Evolutionary conservation across 2,797 vertebrate genomes (phyloP).

Genomic region (Chloroceryle inda): DNA sequence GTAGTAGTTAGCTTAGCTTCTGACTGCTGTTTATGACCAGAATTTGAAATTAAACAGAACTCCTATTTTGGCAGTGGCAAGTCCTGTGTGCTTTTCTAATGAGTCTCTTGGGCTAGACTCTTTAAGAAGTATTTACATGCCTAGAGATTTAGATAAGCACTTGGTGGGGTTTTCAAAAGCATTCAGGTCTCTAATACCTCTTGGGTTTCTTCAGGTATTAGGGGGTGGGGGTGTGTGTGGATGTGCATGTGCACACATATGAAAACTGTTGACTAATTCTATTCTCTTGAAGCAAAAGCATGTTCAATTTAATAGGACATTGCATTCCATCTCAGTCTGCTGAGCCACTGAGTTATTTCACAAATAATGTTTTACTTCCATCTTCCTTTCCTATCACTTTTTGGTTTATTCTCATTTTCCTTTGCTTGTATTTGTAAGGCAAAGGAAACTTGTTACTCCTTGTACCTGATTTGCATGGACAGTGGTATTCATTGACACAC

Average conservation of each 20-base stretch:
- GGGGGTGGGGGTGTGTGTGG: neutral
- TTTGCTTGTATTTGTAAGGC: neutral
- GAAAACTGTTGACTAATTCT: neutral
- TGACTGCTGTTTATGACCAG: conserved; percentile 5
- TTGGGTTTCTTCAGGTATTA: neutral
- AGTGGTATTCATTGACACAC: neutral
- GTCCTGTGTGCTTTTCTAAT: neutral
- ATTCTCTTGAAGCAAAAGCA: neutral
- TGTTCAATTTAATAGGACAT: neutral
- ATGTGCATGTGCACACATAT: rapidly evolving
- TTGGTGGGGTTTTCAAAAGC: conserved; percentile 21
- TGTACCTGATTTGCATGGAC: neutral
- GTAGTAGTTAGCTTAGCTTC: neutral
- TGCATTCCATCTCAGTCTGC: neutral
- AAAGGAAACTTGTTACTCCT: neutral
- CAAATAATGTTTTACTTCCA: neutral
- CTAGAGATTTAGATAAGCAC: conserved; percentile 24
- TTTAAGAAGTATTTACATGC: conserved; percentile 43
- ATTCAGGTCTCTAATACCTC: neutral
- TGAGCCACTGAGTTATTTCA: neutral
- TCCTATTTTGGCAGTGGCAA: neutral
- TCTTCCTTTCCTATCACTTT: neutral
- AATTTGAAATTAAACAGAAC: conserved; percentile 48
- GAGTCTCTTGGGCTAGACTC: conserved; percentile 17
- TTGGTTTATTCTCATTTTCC: neutral